Base-by-base conservation (phyloP, 2,888 invertebrate species). In the Agrotis segetum region DNA sequence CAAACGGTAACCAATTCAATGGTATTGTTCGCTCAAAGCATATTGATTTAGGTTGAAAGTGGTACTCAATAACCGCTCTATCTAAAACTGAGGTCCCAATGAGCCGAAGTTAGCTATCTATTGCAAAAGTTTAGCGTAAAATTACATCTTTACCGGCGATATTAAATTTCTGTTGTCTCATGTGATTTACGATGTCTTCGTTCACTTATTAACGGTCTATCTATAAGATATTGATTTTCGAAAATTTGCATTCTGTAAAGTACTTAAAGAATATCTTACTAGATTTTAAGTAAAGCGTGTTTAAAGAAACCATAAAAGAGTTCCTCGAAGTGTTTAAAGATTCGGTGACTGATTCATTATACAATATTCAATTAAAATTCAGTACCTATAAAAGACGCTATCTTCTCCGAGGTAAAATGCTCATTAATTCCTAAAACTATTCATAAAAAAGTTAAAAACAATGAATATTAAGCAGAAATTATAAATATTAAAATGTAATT, bases 101-200 rank as follows among this genome's bases (percentile, higher is more conserved):
- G 90, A 90, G 87, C 81, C 88, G 77, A 92, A 92, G 87, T 92
- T 91, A 88, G 90, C 91, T 92, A 94, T 93, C 94, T 94, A 94
- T 95, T 93, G 91, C 90, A 88, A 92, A 95, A 95, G 92, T 95
- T 95, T 88, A 89, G 85, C 89, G 92, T 90, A 92, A 93, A 94
- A 94, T 94, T 93, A 93, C 92, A 91, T 92, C 91, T 93, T 94
- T 92, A 92, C 90, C 88, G 86, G 84, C 88, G 92, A 94, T 95
- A 95, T 95, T 94, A 95, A 95, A 95, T 95, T 95, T 94, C 93
- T 92, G 89, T 93, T 94, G 93, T 93, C 93, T 92, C 89, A 88
- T 88, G 77, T 89, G 94, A 95, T 94, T 95, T 95, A 94, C 84
- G 85, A 83, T 86, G 84, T 88, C 89, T 88, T 87, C 81, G 89